Evolutionary conservation across 1,140 invertebrate genomes (phyloP), one percentile per base, ranked within the genome.

Genomic region (Trypoxylus dichotomus): DNA sequence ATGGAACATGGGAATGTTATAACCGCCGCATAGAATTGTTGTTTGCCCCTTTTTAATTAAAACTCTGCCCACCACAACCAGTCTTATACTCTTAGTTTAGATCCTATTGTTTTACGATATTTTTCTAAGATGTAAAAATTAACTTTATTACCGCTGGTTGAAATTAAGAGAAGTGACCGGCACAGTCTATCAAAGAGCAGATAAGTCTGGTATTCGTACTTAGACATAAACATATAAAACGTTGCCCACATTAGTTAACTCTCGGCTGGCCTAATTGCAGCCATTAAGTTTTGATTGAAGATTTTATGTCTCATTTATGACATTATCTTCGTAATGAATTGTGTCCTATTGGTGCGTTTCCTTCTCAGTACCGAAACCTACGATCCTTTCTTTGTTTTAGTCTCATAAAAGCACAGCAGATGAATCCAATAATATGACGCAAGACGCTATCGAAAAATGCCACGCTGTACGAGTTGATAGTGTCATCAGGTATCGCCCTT

Each of bases 191-290:
- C 21, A 19, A 8, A 19, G 15, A 8, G 7, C 42, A 7, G 15
- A 58, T 19, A 58, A 19, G 47, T 13, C 47, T 58, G 47, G 47
- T 19, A 58, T 58, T 58, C 47, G 47, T 58, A 58, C 21, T 37
- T 37, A 37, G 5, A 37, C 32, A 37, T 37, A 37, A 37, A 37
- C 10, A 37, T 37, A 37, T 37, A 37, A 58, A 58, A 58, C 47
- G 47, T 58, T 19, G 47, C 47, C 47, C 47, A 58, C 47, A 58
- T 58, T 58, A 58, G 47, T 58, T 58, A 58, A 58, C 47, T 58
- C 21, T 19, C 15, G 15, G 15, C 47, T 13, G 47, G 7, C 47
- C 47, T 58, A 58, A 58, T 58, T 58, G 21, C 7, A 21, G 47
- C 47, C 47, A 58, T 58, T 58, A 58, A 58, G 13, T 58, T 58